Evolutionary conservation across 2,113 vertebrate species (phyloP).

Genomic region (Phasianus colchicus): DNA sequence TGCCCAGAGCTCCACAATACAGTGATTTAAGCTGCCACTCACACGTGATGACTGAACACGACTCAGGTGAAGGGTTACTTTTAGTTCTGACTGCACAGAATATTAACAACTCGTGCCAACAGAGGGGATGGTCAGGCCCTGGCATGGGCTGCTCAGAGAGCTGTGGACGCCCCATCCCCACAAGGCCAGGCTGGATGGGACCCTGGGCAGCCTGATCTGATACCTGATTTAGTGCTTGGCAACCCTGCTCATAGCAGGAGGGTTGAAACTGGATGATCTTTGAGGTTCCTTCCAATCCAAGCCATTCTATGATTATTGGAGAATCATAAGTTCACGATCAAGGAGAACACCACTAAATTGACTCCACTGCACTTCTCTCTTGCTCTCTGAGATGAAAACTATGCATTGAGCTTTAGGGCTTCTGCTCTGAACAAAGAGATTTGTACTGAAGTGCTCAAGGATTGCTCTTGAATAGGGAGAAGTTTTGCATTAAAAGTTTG

Average conservation of each 20-base stretch:
- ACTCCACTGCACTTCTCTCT: not conserved
- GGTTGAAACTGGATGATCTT: too few species aligned
- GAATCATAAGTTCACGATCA: too few species aligned
- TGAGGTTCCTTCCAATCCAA: too few species aligned
- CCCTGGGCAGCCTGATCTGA: too few species aligned
- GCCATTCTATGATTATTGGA: too few species aligned
- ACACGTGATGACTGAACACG: not conserved
- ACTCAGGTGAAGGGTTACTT: not conserved
- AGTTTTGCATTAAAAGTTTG: not conserved
- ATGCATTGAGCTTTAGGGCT: rapidly evolving
- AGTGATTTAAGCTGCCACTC: not conserved
- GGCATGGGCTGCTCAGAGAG: too few species aligned
- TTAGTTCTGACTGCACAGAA: not conserved
- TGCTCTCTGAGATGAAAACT: not conserved
- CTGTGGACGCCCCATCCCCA: too few species aligned
- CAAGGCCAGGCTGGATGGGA: too few species aligned
- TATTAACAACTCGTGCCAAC: not conserved
- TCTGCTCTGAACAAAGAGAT: not conserved
- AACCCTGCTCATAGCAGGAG: too few species aligned
- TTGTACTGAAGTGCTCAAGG: not conserved
- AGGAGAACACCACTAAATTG: rapidly evolving
- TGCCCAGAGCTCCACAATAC: not conserved
- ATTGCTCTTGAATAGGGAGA: not conserved
- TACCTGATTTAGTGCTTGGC: too few species aligned
- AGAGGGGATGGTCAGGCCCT: too few species aligned